phyloP scores from a whole-genome alignment of 2,888 invertebrate genomes.

The Aleiodes testaceus region DNA sequence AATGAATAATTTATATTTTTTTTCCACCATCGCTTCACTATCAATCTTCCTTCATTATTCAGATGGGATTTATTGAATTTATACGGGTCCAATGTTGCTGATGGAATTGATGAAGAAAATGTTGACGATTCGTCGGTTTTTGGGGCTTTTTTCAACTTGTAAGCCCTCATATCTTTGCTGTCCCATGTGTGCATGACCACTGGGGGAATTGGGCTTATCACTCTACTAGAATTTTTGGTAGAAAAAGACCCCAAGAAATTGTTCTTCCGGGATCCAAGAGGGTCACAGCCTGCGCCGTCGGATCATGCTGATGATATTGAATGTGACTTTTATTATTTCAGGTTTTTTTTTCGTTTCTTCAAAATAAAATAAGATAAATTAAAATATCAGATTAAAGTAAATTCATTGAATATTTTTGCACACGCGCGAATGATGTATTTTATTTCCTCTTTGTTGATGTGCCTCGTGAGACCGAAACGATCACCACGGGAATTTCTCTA shows the following conservation, averaged over 20 bases:
- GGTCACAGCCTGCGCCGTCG: conserved; percentile 57
- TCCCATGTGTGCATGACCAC: conserved; percentile 41
- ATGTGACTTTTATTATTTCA: conserved; percentile 54
- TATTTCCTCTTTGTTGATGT: conserved; percentile 35
- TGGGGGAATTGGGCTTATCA: conserved; percentile 26
- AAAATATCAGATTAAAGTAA: too few species aligned
- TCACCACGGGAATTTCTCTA: conserved; percentile 64
- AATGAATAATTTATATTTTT: background rate
- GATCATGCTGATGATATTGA: conserved; percentile 68
- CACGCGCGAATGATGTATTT: conserved; percentile 14
- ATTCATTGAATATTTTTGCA: conserved; percentile 2
- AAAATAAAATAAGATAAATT: too few species aligned
- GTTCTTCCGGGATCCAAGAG: conserved; percentile 25
- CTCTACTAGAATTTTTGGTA: conserved; percentile 21
- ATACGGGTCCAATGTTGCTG: too few species aligned
- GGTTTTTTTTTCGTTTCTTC: background rate
- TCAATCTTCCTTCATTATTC: too few species aligned
- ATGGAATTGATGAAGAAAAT: too few species aligned
- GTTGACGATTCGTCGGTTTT: background rate
- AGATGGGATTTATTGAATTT: too few species aligned
- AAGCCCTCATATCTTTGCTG: conserved; percentile 19
- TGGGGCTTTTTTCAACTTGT: background rate
- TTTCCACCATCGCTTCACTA: too few species aligned
- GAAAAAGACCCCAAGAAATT: background rate
- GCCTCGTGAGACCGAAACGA: conserved; percentile 61